A percentile compares a stretch with the other conserved stretches of the same genome.
Evolutionary conservation across 1,140 invertebrate species (phyloP).

Genomic region (Drosophila lacteicornis): DNA sequence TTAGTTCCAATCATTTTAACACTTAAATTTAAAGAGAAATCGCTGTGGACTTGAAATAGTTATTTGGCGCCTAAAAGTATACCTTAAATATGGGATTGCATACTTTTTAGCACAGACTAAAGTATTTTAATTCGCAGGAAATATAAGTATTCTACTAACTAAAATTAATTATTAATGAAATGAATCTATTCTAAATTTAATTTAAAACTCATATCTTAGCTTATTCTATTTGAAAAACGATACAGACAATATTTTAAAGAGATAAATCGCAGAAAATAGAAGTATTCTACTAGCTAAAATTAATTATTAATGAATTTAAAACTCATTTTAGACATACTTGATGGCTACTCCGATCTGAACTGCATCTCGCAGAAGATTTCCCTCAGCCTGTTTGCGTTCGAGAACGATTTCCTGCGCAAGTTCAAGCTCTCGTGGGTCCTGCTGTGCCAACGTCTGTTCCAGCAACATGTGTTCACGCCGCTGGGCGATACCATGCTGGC

Average conservation of each 20-base stretch:
- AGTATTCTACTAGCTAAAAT: no score
- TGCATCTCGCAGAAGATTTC: constrained; percentile 82
- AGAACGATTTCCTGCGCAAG: constrained; percentile 82
- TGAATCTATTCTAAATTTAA: neutral
- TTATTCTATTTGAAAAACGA: no score
- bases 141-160: no score
- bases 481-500: constrained; percentile 79
- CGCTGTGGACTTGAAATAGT: no score
- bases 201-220: neutral
- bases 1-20: no score
- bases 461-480: constrained; percentile 80
- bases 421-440: constrained; percentile 83
- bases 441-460: constrained; percentile 83
- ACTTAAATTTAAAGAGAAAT: no score
- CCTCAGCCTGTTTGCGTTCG: constrained; percentile 80
- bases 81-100: no score
- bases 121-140: no score
- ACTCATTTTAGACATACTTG: constrained; percentile 69
- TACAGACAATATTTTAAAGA: no score
- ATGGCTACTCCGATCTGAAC: constrained; percentile 82
- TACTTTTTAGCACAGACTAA: no score
- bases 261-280: no score
- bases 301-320: neutral
- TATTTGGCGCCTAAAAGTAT: no score
- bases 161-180: neutral